These are phyloP conservation scores for Actinopyga echinites DNA, from an alignment of 53 echinoderm and acorn worm species.

Conservation along the genomic window DNA sequence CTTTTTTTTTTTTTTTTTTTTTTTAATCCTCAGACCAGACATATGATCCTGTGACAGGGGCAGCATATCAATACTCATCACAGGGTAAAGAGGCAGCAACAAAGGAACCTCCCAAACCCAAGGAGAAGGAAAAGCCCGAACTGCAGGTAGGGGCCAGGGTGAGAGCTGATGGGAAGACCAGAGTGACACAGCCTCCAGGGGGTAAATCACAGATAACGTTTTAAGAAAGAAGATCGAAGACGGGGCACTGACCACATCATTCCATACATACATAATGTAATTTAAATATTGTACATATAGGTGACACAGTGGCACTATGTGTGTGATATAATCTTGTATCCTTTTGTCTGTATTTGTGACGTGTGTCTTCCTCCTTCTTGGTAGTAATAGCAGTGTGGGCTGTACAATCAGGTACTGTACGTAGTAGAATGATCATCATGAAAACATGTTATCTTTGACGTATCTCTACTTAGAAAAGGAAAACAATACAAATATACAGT, in stretches of 20 bases:
- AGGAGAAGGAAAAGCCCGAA: slow-evolving; percentile 20
- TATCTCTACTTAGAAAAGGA: too few relatives aligned
- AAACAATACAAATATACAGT: too few relatives aligned
- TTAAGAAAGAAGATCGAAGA: not conserved
- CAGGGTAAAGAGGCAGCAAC: slow-evolving; percentile 22
- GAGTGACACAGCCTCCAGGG: slow-evolving; percentile 38
- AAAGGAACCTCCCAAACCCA: slow-evolving; percentile 9
- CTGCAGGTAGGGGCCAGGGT: slow-evolving; percentile 11
- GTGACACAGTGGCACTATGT: not conserved
- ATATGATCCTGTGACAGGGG: slow-evolving; percentile 39
- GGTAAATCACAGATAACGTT: slow-evolving; percentile 27
- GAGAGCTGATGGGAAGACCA: slow-evolving; percentile 25
- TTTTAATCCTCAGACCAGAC: slow-evolving; percentile 4
- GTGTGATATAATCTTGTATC: slow-evolving; percentile 33
- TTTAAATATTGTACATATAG: not conserved
- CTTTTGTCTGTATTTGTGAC: slow-evolving; percentile 4
- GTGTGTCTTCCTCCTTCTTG: slow-evolving; percentile 1
- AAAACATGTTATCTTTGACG: too few relatives aligned
- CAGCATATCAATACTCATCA: slow-evolving; percentile 25
- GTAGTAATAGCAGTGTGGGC: not conserved
- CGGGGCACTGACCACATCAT: slow-evolving; percentile 1
- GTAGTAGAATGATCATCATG: too few relatives aligned
- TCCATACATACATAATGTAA: slow-evolving; percentile 22
- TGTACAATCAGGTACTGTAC: too few relatives aligned
- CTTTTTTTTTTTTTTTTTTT: not conserved